A percentile compares a stretch with the other conserved stretches of the same genome.
These are phyloP conservation scores for Agrilus cyanescens DNA, from an alignment of 2,888 invertebrate genomes.

Conservation along the genomic window DNA sequence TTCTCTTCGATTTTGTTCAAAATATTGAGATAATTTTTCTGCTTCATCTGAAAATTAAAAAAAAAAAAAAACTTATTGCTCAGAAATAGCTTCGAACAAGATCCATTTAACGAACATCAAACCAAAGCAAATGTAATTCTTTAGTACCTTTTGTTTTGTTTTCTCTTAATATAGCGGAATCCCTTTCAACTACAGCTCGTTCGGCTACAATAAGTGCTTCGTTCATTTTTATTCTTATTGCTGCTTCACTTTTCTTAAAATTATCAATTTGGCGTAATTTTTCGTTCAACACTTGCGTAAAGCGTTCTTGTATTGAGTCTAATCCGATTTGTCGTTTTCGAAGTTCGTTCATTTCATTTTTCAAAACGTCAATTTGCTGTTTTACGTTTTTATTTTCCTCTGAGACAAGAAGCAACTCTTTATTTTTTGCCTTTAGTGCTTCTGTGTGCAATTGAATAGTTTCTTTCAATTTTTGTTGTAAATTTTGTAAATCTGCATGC, in stretches of 20 bases:
- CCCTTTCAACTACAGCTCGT: constrained; percentile 44
- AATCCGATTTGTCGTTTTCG: constrained; percentile 32
- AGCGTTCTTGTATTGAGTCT: constrained; percentile 24
- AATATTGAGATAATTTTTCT: constrained; percentile 38
- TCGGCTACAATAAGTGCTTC: constrained; percentile 47
- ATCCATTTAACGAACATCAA: background rate
- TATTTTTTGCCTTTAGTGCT: constrained; percentile 13
- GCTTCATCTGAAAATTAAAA: constrained; percentile 40
- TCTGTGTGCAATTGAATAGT: constrained; percentile 13
- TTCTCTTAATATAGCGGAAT: constrained; percentile 40
- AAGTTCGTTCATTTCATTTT: constrained; percentile 38
- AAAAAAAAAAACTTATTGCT: background rate
- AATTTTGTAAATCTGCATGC: constrained; percentile 38
- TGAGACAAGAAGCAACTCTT: constrained; percentile 34
- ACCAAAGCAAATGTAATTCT: too few relatives aligned
- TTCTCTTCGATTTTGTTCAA: constrained; percentile 43
- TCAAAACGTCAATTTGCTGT: constrained; percentile 23
- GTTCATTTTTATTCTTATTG: constrained; percentile 41
- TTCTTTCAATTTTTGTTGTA: constrained; percentile 14
- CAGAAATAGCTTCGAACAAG: background rate
- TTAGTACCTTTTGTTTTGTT: constrained; percentile 28
- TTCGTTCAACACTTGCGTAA: constrained; percentile 35
- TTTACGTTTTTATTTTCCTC: constrained; percentile 32
- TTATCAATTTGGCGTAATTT: constrained; percentile 32
- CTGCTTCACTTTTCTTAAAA: constrained; percentile 35